phyloP scores from a whole-genome alignment of 2,797 vertebrate species.

The Rhodeus uyekii region DNA sequence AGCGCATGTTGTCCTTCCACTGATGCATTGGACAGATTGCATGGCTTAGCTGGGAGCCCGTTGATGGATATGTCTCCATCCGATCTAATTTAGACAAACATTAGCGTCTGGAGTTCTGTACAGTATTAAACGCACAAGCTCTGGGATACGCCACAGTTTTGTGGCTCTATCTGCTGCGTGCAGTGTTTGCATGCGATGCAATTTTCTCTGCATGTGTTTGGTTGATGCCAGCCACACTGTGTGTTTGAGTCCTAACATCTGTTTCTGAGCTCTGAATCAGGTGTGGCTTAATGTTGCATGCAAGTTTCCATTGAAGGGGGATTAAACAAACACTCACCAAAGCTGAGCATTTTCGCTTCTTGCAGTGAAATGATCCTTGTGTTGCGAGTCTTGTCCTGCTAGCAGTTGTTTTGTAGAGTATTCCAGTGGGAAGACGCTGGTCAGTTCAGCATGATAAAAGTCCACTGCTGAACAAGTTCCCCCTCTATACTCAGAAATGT shows the following conservation, averaged over 20 bases:
- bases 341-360: conserved; percentile 55
- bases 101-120: conserved; percentile 25
- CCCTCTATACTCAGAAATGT: conserved; percentile 12
- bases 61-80: conserved; percentile 36
- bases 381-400: conserved; percentile 1
- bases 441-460: conserved; percentile 48
- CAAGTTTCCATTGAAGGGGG: conserved; percentile 9
- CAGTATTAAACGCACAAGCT: neutral
- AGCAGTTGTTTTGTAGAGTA: conserved; percentile 10
- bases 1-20: neutral
- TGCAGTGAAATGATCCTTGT: neutral
- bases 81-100: conserved; percentile 36
- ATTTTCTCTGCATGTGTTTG: neutral
- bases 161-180: neutral
- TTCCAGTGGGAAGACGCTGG: conserved; percentile 31
- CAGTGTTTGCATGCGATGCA: conserved; percentile 20
- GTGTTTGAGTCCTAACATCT: neutral
- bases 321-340: conserved; percentile 57
- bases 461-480: conserved; percentile 48
- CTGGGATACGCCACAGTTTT: neutral
- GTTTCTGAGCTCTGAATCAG: conserved; percentile 24
- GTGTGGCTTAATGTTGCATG: conserved; percentile 3
- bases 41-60: conserved; percentile 10
- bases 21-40: conserved; percentile 23
- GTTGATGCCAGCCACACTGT: neutral